Base-by-base conservation (phyloP, 2,888 invertebrate genomes). In the Agonum fuliginosum region DNA sequence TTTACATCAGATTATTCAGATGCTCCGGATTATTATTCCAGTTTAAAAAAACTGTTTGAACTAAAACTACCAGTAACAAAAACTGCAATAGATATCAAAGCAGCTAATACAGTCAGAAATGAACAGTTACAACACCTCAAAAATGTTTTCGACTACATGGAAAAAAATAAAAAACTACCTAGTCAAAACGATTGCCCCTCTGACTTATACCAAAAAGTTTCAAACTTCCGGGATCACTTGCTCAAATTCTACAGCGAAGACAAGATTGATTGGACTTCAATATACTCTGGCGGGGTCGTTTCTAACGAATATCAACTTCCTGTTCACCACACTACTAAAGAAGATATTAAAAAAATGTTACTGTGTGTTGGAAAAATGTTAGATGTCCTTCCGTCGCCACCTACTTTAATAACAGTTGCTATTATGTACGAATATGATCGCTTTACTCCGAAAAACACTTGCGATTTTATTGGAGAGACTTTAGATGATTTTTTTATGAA, bases 1-100 rank as follows among this genome's bases (percentile, higher is more conserved):
- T 96, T 96, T 87, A 88, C 70, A 8, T 22, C 14, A 3, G 24
- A 54, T 4, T 70, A 77, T 54, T 14, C 69, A 1, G 30, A 70
- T 24, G 51, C 54, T 1, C 14, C 54, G 6, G 30, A 43, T 19
- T 75, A 75, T 51, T 77, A 77, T 58, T 12, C 17, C 3, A 37
- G 43, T 41, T 70, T 77, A 24, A 70, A 70, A 41, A 22, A 77
- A 14, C 5, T 70, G n/a, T 77, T 77, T 58, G 43, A 69, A 27
- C 34, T 69, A 10, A 20, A 51, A 14, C 3, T 51, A n/a, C 69
- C 54, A 10, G 37, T n/a, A 0, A 24, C 14, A 3, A 34, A 51
- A 34, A 20, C 20, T 12, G 24, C 34, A 3, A 43, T 58, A 10
- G 65, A 30, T 43, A 12, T 76, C 3, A 22, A 54, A 24, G 12